Percentiles rank a stretch among this genome's conserved stretches.
Conservation (phyloP, 2,113 vertebrate species). For the Orycteropus afer region DNA sequence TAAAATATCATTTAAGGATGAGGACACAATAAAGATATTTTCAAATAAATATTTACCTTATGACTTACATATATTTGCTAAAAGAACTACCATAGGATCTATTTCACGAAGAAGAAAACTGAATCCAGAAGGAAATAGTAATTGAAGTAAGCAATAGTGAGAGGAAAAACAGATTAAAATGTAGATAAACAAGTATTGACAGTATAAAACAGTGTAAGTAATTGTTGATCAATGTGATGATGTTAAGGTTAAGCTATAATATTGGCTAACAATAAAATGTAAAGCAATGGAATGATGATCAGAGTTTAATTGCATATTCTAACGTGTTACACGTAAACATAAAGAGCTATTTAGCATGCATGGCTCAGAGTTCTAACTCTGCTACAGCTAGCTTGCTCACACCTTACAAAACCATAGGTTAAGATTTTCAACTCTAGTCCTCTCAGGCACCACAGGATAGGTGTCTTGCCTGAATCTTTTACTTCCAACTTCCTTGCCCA, state of each 20-base stretch:
- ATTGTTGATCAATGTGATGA: not conserved
- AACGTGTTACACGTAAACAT: fast-evolving
- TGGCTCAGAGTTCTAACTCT: not conserved
- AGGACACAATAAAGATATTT: not conserved
- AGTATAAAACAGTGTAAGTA: not conserved
- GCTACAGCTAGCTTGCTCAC: no score
- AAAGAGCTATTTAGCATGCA: not conserved
- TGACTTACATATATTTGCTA: not conserved
- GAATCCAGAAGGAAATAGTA: not conserved
- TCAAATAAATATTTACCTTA: conserved; percentile 15
- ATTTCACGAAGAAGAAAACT: not conserved
- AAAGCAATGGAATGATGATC: not conserved
- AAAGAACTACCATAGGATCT: not conserved
- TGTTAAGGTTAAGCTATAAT: not conserved
- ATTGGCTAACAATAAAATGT: not conserved
- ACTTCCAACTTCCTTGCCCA: not conserved
- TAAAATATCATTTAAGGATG: conserved; percentile 20
- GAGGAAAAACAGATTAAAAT: not conserved
- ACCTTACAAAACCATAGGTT: fast-evolving
- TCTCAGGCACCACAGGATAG: not conserved
- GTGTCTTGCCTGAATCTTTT: not conserved
- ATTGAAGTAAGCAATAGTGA: not conserved
- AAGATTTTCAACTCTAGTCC: not conserved
- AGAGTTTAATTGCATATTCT: not conserved
- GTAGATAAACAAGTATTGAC: not conserved